Base-by-base conservation (phyloP, 2,888 invertebrate genomes). In the Tigriopus californicus region DNA sequence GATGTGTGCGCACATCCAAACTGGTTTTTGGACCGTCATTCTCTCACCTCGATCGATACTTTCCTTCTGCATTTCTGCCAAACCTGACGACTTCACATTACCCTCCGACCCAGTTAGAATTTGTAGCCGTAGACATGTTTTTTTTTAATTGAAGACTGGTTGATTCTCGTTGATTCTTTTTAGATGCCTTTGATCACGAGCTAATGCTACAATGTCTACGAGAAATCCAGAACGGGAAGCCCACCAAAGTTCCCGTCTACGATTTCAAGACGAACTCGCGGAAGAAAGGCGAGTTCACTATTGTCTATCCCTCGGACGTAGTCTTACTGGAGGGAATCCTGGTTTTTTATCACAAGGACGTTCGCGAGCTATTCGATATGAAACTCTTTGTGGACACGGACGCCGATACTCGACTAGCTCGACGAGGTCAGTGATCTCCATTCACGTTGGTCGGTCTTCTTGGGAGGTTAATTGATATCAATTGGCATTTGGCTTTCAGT, bases 371-470 rank as follows among this genome's bases (percentile, higher is more conserved):
- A 61, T 98, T 97, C 75, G 90, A 97, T 72, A 95, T 98, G 92
- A 98, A 98, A 73, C 76, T 99, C 44, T 98, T 98, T 74, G 97
- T 98, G 3, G 98, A 98, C 70, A 95, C 95, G 0, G 97, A 98
- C 74, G 94, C 98, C 0, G 98, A 98, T 71, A 98, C 94, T 1
- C 78, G 98, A 68, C 76, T 98, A 22, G 92, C 95, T 0, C 78
- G 97, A 66, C 78, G 97, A 80, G 95, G 94, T 94, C 71, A 69
- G 64, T 64, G 20, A 22, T 24, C 15, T 52, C 44, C 13, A 15
- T 24, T 25, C 53, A 10, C 41, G 54, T 48, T 55, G 49, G 0
- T 47, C 15, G 24, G 25, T n/a, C 13, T 33, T 33, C 8, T 33
- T 33, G 33, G 33, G 33, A 8, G 33, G 33, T 33, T 33, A 33